Conservation (phyloP, 2,888 invertebrate species). For the Drosophila birchii region DNA sequence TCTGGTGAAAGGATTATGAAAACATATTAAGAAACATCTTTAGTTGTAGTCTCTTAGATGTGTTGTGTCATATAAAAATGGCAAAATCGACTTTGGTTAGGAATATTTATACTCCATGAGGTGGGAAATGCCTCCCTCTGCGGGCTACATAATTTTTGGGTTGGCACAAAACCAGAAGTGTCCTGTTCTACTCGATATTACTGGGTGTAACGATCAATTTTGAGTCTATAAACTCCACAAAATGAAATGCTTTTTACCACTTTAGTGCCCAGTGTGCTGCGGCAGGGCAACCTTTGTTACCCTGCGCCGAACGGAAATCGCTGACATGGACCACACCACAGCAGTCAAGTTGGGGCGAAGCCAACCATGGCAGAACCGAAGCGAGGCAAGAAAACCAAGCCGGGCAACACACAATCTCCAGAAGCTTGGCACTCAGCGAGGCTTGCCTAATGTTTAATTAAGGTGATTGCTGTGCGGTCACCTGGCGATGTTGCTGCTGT, state of each 20-base stretch:
- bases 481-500: constrained; percentile 59
- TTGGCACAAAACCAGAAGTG: too few relatives aligned
- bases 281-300: constrained; percentile 75
- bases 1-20: too few relatives aligned
- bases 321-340: constrained; percentile 82
- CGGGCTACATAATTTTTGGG: too few relatives aligned
- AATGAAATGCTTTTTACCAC: neutral
- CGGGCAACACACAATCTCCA: constrained; percentile 48
- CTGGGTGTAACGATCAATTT: neutral
- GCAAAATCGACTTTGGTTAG: too few relatives aligned
- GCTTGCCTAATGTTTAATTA: constrained; percentile 81
- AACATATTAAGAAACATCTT: too few relatives aligned
- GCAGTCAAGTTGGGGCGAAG: constrained; percentile 28
- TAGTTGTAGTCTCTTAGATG: too few relatives aligned
- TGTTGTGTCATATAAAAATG: too few relatives aligned
- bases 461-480: constrained; percentile 82
- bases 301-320: constrained; percentile 81
- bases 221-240: neutral
- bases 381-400: constrained; percentile 33
- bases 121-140: too few relatives aligned
- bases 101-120: too few relatives aligned
- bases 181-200: too few relatives aligned
- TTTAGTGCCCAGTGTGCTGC: constrained; percentile 26
- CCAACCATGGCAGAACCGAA: constrained; percentile 15
- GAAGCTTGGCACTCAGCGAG: constrained; percentile 61